Base-by-base conservation (phyloP, 2,113 vertebrate genomes). In the Prunella himalayana region DNA sequence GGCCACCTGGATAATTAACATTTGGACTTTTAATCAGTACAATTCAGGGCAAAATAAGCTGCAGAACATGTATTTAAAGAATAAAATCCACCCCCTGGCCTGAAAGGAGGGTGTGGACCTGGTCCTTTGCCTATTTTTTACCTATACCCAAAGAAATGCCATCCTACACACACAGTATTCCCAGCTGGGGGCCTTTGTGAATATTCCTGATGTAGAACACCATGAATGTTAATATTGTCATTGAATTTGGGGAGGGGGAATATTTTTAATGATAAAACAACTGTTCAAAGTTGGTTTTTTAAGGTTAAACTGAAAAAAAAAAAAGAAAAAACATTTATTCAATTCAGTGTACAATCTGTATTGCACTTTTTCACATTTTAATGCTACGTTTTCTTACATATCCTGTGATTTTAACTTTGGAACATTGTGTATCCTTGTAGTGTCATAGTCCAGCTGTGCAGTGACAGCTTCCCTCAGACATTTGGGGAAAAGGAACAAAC, bases 331-430 rank as follows among this genome's bases (percentile, higher is more conserved):
- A 94, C 97, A 97, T 97, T 98, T 98, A 98, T 97, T 97, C 96
- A 87, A 97, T 97, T 98, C 98, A 97, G 98, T 93, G 97, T 98
- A 98, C 97, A 98, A 99, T 98, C 98, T 98, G 98, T 99, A 98
- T 99, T 99, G 99, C 98, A 99, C 99, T 99, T 99, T 99, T 98
- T 98, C 98, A 98, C 96, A 96, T 98, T 99, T 98, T 98, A 98
- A 99, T 98, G 98, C 97, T 98, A 98, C 97, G 84, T 99, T 99
- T 98, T 99, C 98, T 99, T 99, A 98, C 98, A 98, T 98, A 98
- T 98, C 98, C 98, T 99, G 99, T 99, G 98, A 98, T 97, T 99
- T 98, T 98, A 96, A 97, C 98, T 98, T 98, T 98, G 98, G 98
- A 98, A 97, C 98, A 98, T 97, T 98, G 98, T 98, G 98, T 98